Percentiles rank a stretch among this genome's conserved stretches.
phyloP scores from a whole-genome alignment of 2,888 invertebrate species.

The Auanema freiburgensis region DNA sequence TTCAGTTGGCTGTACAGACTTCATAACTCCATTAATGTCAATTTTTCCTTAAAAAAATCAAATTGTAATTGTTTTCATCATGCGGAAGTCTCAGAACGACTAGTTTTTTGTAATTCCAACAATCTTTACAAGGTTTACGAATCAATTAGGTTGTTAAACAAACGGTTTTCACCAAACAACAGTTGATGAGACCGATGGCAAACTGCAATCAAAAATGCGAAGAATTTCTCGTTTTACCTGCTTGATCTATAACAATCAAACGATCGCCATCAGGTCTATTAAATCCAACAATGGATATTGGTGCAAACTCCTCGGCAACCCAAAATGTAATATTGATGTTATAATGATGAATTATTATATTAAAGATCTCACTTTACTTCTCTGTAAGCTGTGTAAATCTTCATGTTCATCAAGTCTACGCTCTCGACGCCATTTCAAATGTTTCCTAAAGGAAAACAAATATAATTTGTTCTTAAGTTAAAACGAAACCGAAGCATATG shows the following conservation, averaged over 20 bases:
- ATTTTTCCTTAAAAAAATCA: constrained; percentile 25
- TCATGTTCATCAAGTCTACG: constrained; percentile 26
- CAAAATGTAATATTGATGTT: constrained; percentile 6
- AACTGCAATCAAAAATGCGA: neutral
- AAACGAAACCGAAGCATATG: constrained; percentile 21
- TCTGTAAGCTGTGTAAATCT: constrained; percentile 19
- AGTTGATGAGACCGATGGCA: neutral
- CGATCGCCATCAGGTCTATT: constrained; percentile 34
- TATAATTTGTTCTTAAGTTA: neutral
- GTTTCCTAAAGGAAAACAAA: constrained; percentile 26
- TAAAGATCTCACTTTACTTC: constrained; percentile 21
- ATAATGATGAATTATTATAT: no score
- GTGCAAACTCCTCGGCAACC: constrained; percentile 33
- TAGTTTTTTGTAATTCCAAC: neutral
- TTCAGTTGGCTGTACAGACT: constrained; percentile 49
- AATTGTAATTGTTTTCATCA: neutral
- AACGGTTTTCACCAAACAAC: neutral
- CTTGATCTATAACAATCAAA: constrained; percentile 42
- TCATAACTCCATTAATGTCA: constrained; percentile 44
- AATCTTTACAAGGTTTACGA: neutral
- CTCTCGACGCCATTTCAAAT: constrained; percentile 45
- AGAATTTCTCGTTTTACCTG: constrained; percentile 18
- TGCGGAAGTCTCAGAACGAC: neutral
- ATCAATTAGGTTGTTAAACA: neutral
- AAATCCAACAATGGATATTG: constrained; percentile 40